Percentiles rank a stretch among this genome's conserved stretches.
Evolutionary conservation across 1,140 invertebrate genomes (phyloP).

Genomic region (Agrypnia vestita): DNA sequence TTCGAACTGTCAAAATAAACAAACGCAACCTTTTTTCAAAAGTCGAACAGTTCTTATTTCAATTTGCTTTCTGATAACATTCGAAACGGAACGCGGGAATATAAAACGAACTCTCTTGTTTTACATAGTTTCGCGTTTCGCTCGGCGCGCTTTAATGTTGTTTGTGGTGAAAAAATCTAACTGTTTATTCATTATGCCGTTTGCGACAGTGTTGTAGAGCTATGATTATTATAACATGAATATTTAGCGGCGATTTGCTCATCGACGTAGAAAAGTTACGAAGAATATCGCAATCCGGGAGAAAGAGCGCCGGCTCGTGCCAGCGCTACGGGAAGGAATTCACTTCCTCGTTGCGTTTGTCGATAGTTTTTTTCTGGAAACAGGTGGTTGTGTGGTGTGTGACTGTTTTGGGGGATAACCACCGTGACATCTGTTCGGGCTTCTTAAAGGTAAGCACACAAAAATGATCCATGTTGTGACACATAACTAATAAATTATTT

Average conservation of each 20-base stretch:
- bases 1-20: slow-evolving; percentile 30
- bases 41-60: slow-evolving; percentile 22
- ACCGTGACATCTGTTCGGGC: slow-evolving; percentile 26
- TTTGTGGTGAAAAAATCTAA: slow-evolving; percentile 38
- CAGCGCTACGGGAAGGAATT: slow-evolving; percentile 19
- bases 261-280: slow-evolving; percentile 30
- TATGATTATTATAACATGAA: slow-evolving; percentile 46
- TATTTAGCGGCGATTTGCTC: slow-evolving; percentile 40
- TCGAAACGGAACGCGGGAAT: slow-evolving; percentile 7
- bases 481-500: too few species aligned
- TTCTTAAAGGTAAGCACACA: slow-evolving; percentile 27
- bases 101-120: slow-evolving; percentile 14
- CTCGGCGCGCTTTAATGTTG: slow-evolving; percentile 21
- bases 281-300: slow-evolving; percentile 22
- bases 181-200: slow-evolving; percentile 45
- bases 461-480: not conserved
- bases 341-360: slow-evolving; percentile 35
- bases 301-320: slow-evolving; percentile 22
- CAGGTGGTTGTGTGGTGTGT: slow-evolving; percentile 45
- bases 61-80: slow-evolving; percentile 24
- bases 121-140: slow-evolving; percentile 28
- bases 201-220: slow-evolving; percentile 34
- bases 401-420: slow-evolving; percentile 38
- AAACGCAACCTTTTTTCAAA: slow-evolving; percentile 22
- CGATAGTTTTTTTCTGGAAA: slow-evolving; percentile 37